Percentiles rank a stretch among this genome's conserved stretches.
phyloP scores from a whole-genome alignment of 92 coral and sea anemone genomes.

The Bergia sp. region DNA sequence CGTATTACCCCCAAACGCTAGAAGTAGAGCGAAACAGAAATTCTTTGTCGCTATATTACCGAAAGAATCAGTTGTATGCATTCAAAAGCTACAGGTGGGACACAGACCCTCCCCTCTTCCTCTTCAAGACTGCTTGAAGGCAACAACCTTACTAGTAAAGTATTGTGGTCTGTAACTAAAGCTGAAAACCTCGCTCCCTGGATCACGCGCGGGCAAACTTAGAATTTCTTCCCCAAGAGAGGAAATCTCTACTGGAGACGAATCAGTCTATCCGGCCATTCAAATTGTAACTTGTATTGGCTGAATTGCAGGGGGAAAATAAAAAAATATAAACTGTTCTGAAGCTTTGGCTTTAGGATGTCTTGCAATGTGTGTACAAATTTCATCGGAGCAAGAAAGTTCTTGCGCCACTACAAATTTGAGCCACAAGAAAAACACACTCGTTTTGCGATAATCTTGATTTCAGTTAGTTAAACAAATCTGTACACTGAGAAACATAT shows the following conservation, averaged over 20 bases:
- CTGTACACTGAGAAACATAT: neutral
- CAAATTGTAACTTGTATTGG: neutral
- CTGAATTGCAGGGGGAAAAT: neutral
- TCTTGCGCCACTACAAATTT: too few species aligned
- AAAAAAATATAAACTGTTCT: neutral
- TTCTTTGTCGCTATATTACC: too few species aligned
- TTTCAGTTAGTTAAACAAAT: neutral
- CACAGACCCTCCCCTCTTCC: too few species aligned
- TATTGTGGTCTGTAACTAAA: too few species aligned
- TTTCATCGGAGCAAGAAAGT: too few species aligned
- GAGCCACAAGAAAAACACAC: too few species aligned
- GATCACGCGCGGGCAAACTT: neutral
- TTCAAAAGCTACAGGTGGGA: too few species aligned
- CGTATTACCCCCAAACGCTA: too few species aligned
- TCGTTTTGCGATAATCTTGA: neutral
- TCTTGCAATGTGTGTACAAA: neutral
- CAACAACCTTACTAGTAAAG: too few species aligned
- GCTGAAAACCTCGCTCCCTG: neutral
- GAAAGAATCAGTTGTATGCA: too few species aligned
- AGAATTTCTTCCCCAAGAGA: neutral
- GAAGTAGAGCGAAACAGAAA: too few species aligned
- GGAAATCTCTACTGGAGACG: neutral
- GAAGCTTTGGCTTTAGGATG: neutral
- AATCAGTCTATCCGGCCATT: neutral
- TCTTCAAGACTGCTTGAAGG: too few species aligned